phyloP scores from a whole-genome alignment of 1,140 invertebrate species.

The Dinoponera quadriceps region DNA sequence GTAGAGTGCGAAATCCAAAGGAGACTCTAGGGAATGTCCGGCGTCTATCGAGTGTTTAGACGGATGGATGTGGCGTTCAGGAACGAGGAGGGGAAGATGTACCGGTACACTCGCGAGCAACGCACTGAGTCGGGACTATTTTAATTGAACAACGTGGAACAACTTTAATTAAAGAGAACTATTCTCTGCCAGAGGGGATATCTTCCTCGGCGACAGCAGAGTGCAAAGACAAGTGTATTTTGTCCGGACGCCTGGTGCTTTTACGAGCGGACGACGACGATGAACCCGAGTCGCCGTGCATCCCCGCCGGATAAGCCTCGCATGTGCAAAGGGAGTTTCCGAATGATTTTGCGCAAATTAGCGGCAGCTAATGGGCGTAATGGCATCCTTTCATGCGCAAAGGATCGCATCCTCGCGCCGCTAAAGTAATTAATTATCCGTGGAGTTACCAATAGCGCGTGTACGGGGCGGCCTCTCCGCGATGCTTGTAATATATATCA shows the following conservation, averaged over 20 bases:
- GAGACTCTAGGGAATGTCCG: no score
- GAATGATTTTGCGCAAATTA: conserved; percentile 60
- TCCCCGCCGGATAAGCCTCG: neutral
- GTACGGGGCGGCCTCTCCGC: neutral
- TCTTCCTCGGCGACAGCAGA: conserved; percentile 9
- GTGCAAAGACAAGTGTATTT: conserved; percentile 49
- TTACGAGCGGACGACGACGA: neutral
- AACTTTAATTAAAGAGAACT: conserved; percentile 59
- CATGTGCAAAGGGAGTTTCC: conserved; percentile 12
- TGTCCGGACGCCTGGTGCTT: conserved; percentile 11
- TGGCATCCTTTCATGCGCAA: conserved; percentile 51
- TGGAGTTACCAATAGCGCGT: conserved; percentile 27
- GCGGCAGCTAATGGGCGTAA: conserved; percentile 42
- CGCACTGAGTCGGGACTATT: conserved; percentile 26
- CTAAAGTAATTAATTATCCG: conserved; percentile 59
- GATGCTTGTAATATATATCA: conserved; percentile 12
- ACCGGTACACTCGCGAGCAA: conserved; percentile 9
- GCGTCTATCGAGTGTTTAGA: neutral
- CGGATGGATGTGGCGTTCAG: neutral
- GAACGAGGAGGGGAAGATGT: conserved; percentile 13
- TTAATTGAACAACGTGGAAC: conserved; percentile 54
- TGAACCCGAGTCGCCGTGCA: neutral
- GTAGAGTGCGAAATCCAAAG: no score
- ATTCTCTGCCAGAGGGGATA: conserved; percentile 31
- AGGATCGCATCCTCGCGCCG: conserved; percentile 47